A percentile compares a stretch with the other conserved stretches of the same genome.
Evolutionary conservation across 1,140 invertebrate species (phyloP).

Genomic region (Lasioglossum albipes): DNA sequence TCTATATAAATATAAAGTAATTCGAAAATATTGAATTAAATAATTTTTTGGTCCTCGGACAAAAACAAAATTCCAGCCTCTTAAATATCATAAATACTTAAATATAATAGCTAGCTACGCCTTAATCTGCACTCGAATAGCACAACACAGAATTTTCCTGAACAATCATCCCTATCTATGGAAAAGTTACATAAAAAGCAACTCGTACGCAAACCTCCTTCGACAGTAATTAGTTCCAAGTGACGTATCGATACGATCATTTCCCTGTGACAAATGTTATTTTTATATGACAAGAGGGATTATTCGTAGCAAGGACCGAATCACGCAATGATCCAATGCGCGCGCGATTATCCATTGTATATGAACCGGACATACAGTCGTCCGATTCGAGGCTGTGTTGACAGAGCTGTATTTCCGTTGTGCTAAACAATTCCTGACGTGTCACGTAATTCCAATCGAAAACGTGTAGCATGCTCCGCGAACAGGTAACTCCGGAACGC

Average conservation of each 20-base stretch:
- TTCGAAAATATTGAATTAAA: too few species aligned
- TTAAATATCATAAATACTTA: too few species aligned
- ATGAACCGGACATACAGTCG: background rate
- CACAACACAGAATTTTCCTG: too few species aligned
- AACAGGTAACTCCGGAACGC: background rate
- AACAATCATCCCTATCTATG: too few species aligned
- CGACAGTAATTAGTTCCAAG: background rate
- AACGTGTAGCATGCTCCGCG: background rate
- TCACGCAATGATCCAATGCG: background rate
- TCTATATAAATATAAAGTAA: too few species aligned
- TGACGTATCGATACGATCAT: background rate
- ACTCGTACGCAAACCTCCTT: too few species aligned
- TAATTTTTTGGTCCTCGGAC: too few species aligned
- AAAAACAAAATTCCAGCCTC: too few species aligned
- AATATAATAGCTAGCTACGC: too few species aligned
- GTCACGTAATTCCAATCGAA: conserved; percentile 15
- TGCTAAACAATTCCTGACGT: background rate
- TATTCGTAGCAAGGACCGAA: background rate
- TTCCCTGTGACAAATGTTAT: background rate
- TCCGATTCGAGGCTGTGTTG: background rate
- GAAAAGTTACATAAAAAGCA: too few species aligned
- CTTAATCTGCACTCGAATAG: too few species aligned
- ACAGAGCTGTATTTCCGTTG: background rate
- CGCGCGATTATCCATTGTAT: background rate
- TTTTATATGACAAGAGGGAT: background rate